Conservation (phyloP, 2,888 invertebrate species). For the Stenurella melanura region DNA sequence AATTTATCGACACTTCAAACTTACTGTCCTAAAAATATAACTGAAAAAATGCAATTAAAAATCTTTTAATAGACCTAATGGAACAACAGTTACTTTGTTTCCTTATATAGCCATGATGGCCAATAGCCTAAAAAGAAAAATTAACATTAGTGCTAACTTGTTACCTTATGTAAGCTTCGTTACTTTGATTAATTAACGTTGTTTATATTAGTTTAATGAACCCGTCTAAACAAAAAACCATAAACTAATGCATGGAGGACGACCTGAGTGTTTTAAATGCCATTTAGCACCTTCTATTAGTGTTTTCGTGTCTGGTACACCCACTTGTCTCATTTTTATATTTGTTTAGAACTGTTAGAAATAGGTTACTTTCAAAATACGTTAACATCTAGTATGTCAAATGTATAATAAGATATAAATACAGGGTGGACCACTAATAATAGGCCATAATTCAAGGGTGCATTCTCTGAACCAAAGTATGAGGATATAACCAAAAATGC, state of each 20-base stretch:
- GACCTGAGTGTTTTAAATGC: constrained; percentile 13
- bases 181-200: constrained; percentile 27
- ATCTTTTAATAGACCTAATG: constrained; percentile 22
- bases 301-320: constrained; percentile 6
- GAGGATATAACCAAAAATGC: too few species aligned
- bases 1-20: neutral
- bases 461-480: too few species aligned
- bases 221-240: constrained; percentile 18
- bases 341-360: neutral
- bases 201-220: constrained; percentile 28
- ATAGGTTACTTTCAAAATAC: neutral
- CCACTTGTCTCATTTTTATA: neutral
- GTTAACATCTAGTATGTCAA: too few species aligned
- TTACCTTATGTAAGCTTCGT: constrained; percentile 21
- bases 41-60: constrained; percentile 29
- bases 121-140: constrained; percentile 31
- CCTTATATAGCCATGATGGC: constrained; percentile 25
- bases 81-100: constrained; percentile 34
- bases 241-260: neutral
- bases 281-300: constrained; percentile 17
- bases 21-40: constrained; percentile 22
- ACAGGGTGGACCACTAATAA: too few species aligned
- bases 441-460: too few species aligned
- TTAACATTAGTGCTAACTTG: constrained; percentile 27
- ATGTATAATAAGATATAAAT: too few species aligned